Conservation (phyloP, 2,113 vertebrate species). For the Neotragus pygmaeus region DNA sequence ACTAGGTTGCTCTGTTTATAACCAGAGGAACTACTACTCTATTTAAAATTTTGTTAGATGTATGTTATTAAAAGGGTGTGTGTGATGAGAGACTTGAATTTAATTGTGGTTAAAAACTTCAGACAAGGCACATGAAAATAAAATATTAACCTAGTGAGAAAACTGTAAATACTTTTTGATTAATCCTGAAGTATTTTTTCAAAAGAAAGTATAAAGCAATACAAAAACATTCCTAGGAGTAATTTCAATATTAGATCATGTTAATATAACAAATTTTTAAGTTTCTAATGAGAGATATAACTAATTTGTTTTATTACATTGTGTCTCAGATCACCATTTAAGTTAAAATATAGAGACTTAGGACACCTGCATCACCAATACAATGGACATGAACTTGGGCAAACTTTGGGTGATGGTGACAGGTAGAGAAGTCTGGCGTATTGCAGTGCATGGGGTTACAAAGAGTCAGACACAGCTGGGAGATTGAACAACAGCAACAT, state of each 20-base stretch:
- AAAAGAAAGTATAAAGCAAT: background rate
- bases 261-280: background rate
- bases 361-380: background rate
- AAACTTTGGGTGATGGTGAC: background rate
- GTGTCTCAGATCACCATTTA: background rate
- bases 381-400: background rate
- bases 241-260: background rate
- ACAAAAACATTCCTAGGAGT: background rate
- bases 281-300: background rate
- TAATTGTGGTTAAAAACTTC: conserved; percentile 5
- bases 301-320: background rate
- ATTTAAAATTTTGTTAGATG: background rate
- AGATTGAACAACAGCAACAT: background rate
- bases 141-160: conserved; percentile 8
- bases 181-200: background rate
- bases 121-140: conserved; percentile 1
- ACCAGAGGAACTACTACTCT: background rate
- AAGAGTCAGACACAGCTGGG: background rate
- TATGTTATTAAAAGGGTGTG: background rate
- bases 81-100: background rate
- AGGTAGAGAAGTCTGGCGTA: background rate
- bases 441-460: background rate
- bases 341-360: background rate
- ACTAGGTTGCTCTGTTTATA: background rate
- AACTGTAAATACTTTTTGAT: background rate